Evolutionary conservation across 2,888 invertebrate species (phyloP).

Genomic region (Branchellion lobata): DNA sequence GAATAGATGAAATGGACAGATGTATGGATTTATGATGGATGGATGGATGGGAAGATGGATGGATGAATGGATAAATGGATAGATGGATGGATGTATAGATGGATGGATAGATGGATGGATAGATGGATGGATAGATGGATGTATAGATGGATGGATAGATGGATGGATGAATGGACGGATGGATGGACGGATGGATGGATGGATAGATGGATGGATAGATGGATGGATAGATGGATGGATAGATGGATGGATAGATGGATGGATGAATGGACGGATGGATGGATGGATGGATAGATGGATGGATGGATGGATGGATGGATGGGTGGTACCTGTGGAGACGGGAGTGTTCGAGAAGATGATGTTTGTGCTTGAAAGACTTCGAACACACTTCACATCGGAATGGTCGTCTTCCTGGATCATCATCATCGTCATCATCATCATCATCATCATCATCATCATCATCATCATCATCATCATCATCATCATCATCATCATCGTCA

Average conservation of each 20-base stretch:
- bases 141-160: constrained; percentile 20
- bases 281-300: background rate
- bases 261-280: constrained; percentile 13
- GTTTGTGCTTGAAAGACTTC: constrained; percentile 4
- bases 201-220: constrained; percentile 19
- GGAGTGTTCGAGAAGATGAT: background rate
- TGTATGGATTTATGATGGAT: constrained; percentile 20
- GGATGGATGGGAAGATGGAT: constrained; percentile 21
- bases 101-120: constrained; percentile 27
- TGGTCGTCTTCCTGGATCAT: background rate
- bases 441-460: constrained; percentile 35
- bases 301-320: background rate
- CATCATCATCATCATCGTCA: constrained; percentile 25
- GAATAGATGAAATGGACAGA: constrained; percentile 6
- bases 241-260: constrained; percentile 11
- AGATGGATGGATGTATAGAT: constrained; percentile 20
- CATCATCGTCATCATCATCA: constrained; percentile 4
- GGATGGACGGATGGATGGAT: constrained; percentile 27
- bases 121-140: constrained; percentile 24
- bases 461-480: constrained; percentile 41
- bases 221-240: background rate
- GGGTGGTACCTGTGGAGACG: background rate
- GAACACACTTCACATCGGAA: background rate
- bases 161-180: constrained; percentile 25
- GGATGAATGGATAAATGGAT: constrained; percentile 21